Percentiles rank a stretch among this genome's conserved stretches.
Evolutionary conservation across 2,113 vertebrate genomes (phyloP).

Genomic region (Aspidoscelis tigris): DNA sequence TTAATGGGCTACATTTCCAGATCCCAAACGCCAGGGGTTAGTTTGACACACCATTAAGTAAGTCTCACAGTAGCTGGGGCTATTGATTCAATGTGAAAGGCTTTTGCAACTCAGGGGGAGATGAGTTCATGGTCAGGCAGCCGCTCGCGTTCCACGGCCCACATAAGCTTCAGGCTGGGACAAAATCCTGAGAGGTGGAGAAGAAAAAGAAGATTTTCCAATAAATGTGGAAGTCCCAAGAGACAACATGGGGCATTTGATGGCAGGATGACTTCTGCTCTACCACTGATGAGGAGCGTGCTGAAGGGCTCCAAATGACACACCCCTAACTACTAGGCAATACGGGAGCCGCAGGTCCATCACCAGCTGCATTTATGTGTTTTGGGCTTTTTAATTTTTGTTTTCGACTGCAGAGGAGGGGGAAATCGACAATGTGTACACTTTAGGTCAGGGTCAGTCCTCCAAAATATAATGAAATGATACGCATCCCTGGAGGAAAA

Average conservation of each 20-base stretch:
- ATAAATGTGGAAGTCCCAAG: neutral
- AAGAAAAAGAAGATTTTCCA: neutral
- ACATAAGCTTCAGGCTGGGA: neutral
- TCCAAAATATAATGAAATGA: neutral
- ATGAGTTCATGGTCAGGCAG: neutral
- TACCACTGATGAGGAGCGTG: neutral
- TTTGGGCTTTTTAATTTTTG: too few species aligned
- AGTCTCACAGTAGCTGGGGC: neutral
- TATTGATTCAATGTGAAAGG: neutral
- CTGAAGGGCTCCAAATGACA: neutral
- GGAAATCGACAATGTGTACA: too few species aligned
- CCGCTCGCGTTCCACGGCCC: neutral
- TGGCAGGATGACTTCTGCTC: neutral
- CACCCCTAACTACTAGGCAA: too few species aligned
- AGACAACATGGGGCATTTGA: neutral
- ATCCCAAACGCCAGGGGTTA: neutral
- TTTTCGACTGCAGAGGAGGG: too few species aligned
- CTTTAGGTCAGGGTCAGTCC: neutral
- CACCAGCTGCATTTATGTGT: too few species aligned
- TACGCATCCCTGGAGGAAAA: neutral
- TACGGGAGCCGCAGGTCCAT: too few species aligned
- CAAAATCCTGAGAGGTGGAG: neutral
- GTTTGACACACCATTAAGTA: slow-evolving; percentile 25
- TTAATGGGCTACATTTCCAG: neutral
- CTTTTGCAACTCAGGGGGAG: neutral